A percentile compares a stretch with the other conserved stretches of the same genome.
Conservation (phyloP, 2,797 vertebrate species). For the Holocentrus rufus region DNA sequence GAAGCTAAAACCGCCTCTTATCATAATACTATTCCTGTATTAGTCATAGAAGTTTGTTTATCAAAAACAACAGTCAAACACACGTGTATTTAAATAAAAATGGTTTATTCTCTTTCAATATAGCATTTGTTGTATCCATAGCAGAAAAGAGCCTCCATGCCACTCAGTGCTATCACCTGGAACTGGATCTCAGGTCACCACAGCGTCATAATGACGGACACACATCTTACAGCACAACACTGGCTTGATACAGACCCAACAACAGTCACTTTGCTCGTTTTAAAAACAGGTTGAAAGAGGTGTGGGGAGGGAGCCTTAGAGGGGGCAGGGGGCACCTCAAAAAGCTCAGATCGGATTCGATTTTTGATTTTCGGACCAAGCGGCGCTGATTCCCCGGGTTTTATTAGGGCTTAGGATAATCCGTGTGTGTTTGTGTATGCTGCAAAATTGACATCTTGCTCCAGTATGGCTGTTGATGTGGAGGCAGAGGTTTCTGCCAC, state of each 20-base stretch:
- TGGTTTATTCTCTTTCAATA: constrained; percentile 85
- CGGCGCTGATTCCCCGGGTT: constrained; percentile 67
- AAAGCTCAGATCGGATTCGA: constrained; percentile 58
- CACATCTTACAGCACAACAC: constrained; percentile 74
- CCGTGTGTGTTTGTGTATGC: constrained; percentile 64
- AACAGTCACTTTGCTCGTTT: constrained; percentile 72
- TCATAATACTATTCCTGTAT: background rate
- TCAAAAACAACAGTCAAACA: constrained; percentile 17
- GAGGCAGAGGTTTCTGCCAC: constrained; percentile 82
- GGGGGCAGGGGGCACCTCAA: constrained; percentile 33
- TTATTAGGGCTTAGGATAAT: constrained; percentile 50
- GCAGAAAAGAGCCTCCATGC: constrained; percentile 83
- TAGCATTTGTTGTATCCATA: constrained; percentile 84
- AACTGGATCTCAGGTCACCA: constrained; percentile 78
- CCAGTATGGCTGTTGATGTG: constrained; percentile 84
- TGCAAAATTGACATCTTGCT: constrained; percentile 80
- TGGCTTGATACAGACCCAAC: constrained; percentile 72
- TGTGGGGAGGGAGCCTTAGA: constrained; percentile 23
- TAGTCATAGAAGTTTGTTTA: background rate
- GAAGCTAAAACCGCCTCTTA: no score
- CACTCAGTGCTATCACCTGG: constrained; percentile 82
- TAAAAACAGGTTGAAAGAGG: constrained; percentile 60
- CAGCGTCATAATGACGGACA: constrained; percentile 71
- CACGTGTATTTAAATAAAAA: constrained; percentile 81
- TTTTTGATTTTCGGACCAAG: constrained; percentile 69